Conservation (phyloP, 64 coral and sea anemone species). For the Dendronephthya gigantea region DNA sequence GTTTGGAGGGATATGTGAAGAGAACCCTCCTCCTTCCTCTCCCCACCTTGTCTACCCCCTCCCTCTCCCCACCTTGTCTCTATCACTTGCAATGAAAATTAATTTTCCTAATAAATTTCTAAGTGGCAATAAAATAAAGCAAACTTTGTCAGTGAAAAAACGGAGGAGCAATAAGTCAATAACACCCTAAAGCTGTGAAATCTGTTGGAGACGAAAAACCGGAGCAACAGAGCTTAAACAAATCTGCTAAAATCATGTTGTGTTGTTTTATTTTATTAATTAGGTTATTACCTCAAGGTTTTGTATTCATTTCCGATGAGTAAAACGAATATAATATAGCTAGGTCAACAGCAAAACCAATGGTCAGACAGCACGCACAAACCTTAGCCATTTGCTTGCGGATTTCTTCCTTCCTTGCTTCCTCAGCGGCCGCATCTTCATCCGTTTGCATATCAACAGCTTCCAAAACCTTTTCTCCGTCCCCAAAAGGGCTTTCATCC, state of each 20-base stretch:
- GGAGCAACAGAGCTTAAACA: neutral
- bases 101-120: too few relatives aligned
- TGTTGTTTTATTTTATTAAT: neutral
- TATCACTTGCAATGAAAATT: too few relatives aligned
- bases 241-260: neutral
- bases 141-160: too few relatives aligned
- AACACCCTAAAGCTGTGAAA: neutral
- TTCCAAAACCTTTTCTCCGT: conserved; percentile 37
- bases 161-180: neutral
- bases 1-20: too few relatives aligned
- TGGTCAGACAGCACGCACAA: neutral
- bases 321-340: neutral
- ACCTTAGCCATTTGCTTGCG: conserved; percentile 68
- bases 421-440: conserved; percentile 67
- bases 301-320: neutral
- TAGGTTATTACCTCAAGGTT: neutral
- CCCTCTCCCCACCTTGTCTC: too few relatives aligned
- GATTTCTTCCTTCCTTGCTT: conserved; percentile 67
- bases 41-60: too few relatives aligned
- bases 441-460: conserved; percentile 42
- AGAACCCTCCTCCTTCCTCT: too few relatives aligned
- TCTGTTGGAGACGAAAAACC: neutral
- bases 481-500: conserved; percentile 24
- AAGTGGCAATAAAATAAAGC: too few relatives aligned
- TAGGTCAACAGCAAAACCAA: neutral